A percentile compares a stretch with the other conserved stretches of the same genome.
Evolutionary conservation across 1,140 invertebrate species (phyloP).

Genomic region (Nylanderia fulva): DNA sequence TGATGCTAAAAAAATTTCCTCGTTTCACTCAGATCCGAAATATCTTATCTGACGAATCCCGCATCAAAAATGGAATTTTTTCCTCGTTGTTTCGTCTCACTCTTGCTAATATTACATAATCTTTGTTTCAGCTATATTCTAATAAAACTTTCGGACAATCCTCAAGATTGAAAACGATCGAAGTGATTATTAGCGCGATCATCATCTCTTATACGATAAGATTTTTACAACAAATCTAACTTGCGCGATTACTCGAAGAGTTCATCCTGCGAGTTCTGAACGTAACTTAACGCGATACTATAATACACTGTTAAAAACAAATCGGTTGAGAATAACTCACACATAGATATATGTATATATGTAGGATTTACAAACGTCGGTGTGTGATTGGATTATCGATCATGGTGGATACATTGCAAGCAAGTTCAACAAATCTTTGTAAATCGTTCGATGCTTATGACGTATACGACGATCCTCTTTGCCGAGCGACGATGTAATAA

Average conservation of each 20-base stretch:
- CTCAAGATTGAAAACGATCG: neutral
- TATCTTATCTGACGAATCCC: neutral
- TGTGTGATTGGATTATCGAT: conserved; percentile 1
- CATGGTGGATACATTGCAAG: conserved; percentile 9
- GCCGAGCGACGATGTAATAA: conserved; percentile 14
- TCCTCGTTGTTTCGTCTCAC: neutral
- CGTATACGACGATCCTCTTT: neutral
- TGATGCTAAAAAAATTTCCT: conserved; percentile 11
- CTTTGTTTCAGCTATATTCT: conserved; percentile 9
- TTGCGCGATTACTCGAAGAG: neutral
- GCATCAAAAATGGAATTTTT: neutral
- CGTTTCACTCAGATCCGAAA: neutral
- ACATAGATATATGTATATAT: conserved; percentile 19
- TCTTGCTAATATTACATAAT: neutral
- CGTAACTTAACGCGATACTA: neutral
- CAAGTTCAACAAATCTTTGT: neutral
- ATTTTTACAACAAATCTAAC: conserved; percentile 24
- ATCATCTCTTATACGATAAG: neutral
- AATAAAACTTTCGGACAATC: conserved; percentile 24
- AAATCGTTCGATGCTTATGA: conserved; percentile 5
- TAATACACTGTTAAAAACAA: conserved; percentile 2
- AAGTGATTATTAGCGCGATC: conserved; percentile 22
- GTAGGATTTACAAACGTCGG: conserved; percentile 20
- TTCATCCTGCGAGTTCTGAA: neutral
- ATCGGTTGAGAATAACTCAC: conserved; percentile 17